A percentile compares a stretch with the other conserved stretches of the same genome.
These are phyloP conservation scores for Saccopteryx bilineata DNA, from an alignment of 2,113 vertebrate species.

Conservation along the genomic window DNA sequence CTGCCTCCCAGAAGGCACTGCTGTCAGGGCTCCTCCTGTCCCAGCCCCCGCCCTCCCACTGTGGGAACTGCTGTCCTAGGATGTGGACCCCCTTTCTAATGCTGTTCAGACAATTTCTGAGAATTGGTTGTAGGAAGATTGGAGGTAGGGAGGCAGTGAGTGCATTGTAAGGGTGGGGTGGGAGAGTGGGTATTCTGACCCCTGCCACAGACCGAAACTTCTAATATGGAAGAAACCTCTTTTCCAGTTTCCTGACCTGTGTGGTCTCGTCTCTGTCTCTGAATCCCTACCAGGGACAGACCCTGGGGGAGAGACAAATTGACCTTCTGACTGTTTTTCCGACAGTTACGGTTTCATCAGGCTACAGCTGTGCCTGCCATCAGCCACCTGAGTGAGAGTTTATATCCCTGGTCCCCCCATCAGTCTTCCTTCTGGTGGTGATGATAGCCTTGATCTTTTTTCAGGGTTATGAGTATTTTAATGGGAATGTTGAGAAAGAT, in stretches of 20 bases:
- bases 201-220: not conserved
- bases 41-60: rapidly evolving
- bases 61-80: not conserved
- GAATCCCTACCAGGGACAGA: not conserved
- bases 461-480: not conserved
- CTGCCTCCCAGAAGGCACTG: not conserved
- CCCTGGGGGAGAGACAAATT: not conserved
- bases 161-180: not conserved
- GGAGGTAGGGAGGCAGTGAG: not conserved
- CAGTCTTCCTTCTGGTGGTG: not conserved
- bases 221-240: not conserved
- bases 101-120: not conserved
- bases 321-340: not conserved
- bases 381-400: not conserved
- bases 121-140: not conserved
- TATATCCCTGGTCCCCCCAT: too few relatives aligned
- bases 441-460: not conserved
- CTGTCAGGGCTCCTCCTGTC: rapidly evolving
- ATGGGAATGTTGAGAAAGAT: not conserved
- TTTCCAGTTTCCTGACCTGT: not conserved
- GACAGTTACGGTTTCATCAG: not conserved
- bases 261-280: not conserved
- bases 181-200: not conserved
- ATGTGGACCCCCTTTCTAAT: rapidly evolving
- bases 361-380: not conserved